phyloP scores from a whole-genome alignment of 2,888 invertebrate species.

The Osedax frankpressi region DNA sequence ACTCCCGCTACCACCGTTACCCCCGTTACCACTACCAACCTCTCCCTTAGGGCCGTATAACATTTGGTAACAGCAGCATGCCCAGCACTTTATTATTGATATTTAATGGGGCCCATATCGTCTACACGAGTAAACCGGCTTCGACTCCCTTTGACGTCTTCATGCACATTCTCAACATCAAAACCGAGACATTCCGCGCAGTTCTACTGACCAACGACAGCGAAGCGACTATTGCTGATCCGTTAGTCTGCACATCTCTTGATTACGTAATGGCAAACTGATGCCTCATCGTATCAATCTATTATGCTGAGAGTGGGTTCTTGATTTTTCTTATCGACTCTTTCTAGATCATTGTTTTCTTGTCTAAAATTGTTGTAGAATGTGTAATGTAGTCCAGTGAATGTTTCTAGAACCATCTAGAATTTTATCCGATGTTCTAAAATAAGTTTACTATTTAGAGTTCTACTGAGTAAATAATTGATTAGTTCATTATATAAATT shows the following conservation, averaged over 20 bases:
- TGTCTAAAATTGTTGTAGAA: too few relatives aligned
- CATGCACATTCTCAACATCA: slow-evolving; percentile 87
- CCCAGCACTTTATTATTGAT: slow-evolving; percentile 77
- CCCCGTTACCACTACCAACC: background rate
- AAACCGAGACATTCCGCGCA: slow-evolving; percentile 82
- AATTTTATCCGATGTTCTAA: too few relatives aligned
- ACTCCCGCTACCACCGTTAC: background rate
- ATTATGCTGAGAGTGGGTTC: too few relatives aligned
- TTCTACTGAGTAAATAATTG: too few relatives aligned
- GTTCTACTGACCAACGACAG: slow-evolving; percentile 49
- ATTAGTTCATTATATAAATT: too few relatives aligned
- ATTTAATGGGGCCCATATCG: slow-evolving; percentile 82
- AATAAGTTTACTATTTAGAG: too few relatives aligned
- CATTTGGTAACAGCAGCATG: slow-evolving; percentile 84
- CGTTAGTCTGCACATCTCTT: background rate
- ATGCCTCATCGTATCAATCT: too few relatives aligned
- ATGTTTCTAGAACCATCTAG: too few relatives aligned
- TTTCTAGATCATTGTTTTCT: too few relatives aligned
- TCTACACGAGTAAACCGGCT: slow-evolving; percentile 86
- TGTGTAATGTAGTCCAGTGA: too few relatives aligned
- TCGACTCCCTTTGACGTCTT: slow-evolving; percentile 81
- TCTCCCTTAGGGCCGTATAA: slow-evolving; percentile 64
- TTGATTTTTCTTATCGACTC: too few relatives aligned
- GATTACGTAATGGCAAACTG: too few relatives aligned
- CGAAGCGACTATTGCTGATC: background rate